A percentile compares a stretch with the other conserved stretches of the same genome.
Conservation (phyloP, 2,888 invertebrate genomes). For the Caenorhabditis sp. region DNA sequence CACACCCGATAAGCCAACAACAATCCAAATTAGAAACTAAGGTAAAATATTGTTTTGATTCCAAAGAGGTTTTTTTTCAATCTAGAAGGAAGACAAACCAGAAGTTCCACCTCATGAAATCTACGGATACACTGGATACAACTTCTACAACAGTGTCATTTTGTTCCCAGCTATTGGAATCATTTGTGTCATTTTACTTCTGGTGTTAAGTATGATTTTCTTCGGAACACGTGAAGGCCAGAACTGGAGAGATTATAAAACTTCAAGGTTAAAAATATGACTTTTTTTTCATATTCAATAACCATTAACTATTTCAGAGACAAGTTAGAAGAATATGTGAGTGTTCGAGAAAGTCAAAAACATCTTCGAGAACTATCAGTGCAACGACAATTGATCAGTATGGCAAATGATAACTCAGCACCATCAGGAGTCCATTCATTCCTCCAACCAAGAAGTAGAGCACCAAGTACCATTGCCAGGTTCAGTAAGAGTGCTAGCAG, state of each 20-base stretch:
- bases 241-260: constrained; percentile 71
- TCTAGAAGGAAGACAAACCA: constrained; percentile 5
- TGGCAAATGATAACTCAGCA: constrained; percentile 49
- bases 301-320: constrained; percentile 59
- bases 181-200: constrained; percentile 61
- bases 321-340: constrained; percentile 68
- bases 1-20: constrained; percentile 1
- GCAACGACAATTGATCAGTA: constrained; percentile 67
- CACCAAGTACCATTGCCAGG: constrained; percentile 38
- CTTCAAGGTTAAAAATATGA: constrained; percentile 67
- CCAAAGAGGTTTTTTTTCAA: no score
- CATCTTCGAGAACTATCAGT: constrained; percentile 68
- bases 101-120: constrained; percentile 39
- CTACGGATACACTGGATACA: constrained; percentile 38
- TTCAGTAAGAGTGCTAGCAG: constrained; percentile 53
- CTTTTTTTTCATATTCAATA: background rate
- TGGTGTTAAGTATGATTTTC: constrained; percentile 66
- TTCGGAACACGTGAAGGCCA: constrained; percentile 71
- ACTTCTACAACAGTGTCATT: constrained; percentile 64
- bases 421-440: constrained; percentile 51
- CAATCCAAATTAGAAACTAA: no score
- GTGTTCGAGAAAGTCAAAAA: constrained; percentile 67
- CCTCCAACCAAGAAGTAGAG: constrained; percentile 50
- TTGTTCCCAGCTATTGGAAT: constrained; percentile 61
- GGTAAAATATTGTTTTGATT: no score